phyloP scores from a whole-genome alignment of 2,113 vertebrate genomes.

The Otus sunia region DNA sequence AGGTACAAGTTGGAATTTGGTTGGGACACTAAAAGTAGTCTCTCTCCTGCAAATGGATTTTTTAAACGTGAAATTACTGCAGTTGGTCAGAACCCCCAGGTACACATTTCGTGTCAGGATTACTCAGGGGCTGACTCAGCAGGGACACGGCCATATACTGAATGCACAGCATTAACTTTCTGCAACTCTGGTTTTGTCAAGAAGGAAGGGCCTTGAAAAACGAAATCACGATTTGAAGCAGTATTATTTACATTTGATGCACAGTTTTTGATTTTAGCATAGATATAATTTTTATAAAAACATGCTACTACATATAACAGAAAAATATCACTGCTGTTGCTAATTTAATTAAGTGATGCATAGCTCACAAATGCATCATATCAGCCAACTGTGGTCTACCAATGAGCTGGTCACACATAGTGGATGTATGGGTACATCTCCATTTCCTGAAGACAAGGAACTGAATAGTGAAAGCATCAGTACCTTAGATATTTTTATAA shows the following conservation, averaged over 20 bases:
- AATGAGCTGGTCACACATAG: not conserved
- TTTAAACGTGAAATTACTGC: not conserved
- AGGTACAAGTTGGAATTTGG: not conserved
- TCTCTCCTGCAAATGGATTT: not conserved
- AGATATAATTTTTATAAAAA: not conserved
- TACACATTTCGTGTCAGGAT: not conserved
- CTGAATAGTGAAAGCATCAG: not conserved
- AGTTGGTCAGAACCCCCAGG: not conserved
- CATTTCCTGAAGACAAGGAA: not conserved
- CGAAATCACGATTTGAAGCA: not conserved
- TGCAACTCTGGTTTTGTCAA: not conserved
- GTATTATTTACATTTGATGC: not conserved
- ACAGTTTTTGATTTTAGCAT: not conserved
- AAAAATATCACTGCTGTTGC: not conserved
- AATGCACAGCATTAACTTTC: accelerated
- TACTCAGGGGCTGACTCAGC: not conserved
- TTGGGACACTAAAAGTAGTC: not conserved
- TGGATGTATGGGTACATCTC: not conserved
- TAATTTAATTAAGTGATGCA: not conserved
- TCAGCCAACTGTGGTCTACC: not conserved
- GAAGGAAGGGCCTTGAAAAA: not conserved
- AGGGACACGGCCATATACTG: accelerated
- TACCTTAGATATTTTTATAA: not conserved
- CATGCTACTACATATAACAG: not conserved
- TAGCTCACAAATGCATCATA: not conserved